These are phyloP conservation scores for Okamejei kenojei DNA, from an alignment of 2,797 vertebrate species.

Conservation along the genomic window DNA sequence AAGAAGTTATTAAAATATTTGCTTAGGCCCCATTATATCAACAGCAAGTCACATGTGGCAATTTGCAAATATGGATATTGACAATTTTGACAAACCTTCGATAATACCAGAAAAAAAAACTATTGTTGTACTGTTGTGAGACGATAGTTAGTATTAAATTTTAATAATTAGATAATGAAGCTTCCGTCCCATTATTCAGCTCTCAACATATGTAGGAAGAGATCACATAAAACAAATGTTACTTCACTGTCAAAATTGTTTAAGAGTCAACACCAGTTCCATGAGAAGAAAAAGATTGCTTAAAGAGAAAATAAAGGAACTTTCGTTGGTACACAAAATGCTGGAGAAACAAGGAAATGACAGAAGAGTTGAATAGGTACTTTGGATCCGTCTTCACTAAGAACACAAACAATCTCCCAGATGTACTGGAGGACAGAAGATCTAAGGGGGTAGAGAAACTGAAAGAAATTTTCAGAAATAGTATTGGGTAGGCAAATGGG, in stretches of 20 bases:
- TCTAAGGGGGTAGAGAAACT: too few species aligned
- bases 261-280: background rate
- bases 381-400: too few species aligned
- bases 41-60: too few species aligned
- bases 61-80: background rate
- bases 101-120: background rate
- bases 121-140: background rate
- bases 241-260: background rate
- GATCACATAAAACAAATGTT: background rate
- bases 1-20: background rate
- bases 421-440: too few species aligned
- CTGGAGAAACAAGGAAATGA: too few species aligned
- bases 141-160: background rate
- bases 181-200: background rate
- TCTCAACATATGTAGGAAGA: background rate
- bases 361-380: too few species aligned
- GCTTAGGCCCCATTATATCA: background rate
- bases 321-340: too few species aligned
- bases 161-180: slow-evolving; percentile 13
- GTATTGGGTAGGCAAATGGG: too few species aligned
- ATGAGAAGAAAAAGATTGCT: background rate
- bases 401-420: too few species aligned
- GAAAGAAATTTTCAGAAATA: too few species aligned
- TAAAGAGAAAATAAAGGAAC: background rate
- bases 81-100: background rate